These are phyloP conservation scores for Pterocles gutturalis DNA, from an alignment of 2,113 vertebrate species.

Conservation along the genomic window DNA sequence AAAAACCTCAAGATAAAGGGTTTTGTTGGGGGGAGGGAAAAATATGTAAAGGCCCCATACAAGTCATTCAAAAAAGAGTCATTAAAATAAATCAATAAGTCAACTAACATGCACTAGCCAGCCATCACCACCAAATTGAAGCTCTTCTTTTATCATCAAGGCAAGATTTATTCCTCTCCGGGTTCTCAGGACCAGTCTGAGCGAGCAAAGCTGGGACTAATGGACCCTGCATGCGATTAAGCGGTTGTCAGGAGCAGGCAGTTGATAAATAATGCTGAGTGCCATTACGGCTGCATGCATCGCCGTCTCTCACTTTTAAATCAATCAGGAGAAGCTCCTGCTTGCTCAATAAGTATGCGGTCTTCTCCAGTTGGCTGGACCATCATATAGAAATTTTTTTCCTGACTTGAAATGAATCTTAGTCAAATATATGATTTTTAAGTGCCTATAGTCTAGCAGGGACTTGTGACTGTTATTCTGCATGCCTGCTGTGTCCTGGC, in stretches of 20 bases:
- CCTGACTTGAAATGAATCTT: neutral
- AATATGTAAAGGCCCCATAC: neutral
- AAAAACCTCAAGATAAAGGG: neutral
- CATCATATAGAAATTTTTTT: neutral
- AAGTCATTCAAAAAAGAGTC: neutral
- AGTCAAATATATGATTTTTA: neutral
- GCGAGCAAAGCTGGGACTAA: neutral
- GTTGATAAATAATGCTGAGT: neutral
- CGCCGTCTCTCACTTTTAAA: neutral
- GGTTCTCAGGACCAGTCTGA: neutral
- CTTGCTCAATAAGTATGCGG: neutral
- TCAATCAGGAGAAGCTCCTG: neutral
- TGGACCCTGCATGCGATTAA: neutral
- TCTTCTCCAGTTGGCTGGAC: neutral
- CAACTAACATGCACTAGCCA: neutral
- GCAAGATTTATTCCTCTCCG: neutral
- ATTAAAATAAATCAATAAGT: neutral
- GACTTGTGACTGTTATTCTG: neutral
- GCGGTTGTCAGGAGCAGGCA: neutral
- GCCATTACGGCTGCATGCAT: neutral
- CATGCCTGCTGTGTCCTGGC: neutral
- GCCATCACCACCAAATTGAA: neutral
- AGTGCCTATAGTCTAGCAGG: neutral
- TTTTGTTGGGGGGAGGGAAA: rapidly evolving
- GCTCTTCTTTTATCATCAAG: neutral